Base-by-base conservation (phyloP, 2,797 vertebrate genomes). In the Smutsia temminckii region DNA sequence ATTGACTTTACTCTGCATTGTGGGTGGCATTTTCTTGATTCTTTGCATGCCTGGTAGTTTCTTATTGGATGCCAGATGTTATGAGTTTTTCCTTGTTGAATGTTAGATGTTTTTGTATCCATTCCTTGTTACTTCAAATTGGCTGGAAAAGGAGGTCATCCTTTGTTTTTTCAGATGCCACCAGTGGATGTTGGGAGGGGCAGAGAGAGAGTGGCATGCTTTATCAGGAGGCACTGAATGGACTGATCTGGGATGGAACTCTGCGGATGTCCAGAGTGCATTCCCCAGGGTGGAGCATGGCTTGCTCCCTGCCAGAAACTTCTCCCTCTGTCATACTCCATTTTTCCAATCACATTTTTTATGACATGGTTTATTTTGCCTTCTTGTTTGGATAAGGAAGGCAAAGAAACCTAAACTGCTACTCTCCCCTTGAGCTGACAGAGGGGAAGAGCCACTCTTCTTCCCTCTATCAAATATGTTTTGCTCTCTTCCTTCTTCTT, bases 371-470 rank as follows among this genome's bases (percentile, higher is more conserved):
- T 46, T 46, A 46, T 46, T 11, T 88, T 3, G 63, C 63, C 84
- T 85, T 95, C 88, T 86, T 61, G 6, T 53, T 51, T 95, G 12
- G 42, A 49, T 81, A 91, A 94, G 78, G 78, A 89, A 74, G 49
- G 40, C 92, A 85, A 78, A 91, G 74, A 63, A 13, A 13, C 5
- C 17, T 40, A 5, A 42, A 81, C 64, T 71, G 77, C 27, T 80
- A 49, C 12, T 21, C 32, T 86, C 90, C 68, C 69, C 55, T 40
- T 78, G 55, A 14, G 0, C 23, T 32, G 2, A 37, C 40, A 8
- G 34, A 0, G 37, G 32, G 8, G 0, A 21, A 87, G 5, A 71
- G 34, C 14, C 14, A 29, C 32, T 14, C 5, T 78, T 71, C 40
- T 72, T 51, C n/a, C 75, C 12, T 21, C 80, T 85, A 86, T 37